Evolutionary conservation across 2,888 invertebrate species (phyloP), one percentile per base, ranked within the genome.

Genomic region (Acanthacorydalis orientalis): DNA sequence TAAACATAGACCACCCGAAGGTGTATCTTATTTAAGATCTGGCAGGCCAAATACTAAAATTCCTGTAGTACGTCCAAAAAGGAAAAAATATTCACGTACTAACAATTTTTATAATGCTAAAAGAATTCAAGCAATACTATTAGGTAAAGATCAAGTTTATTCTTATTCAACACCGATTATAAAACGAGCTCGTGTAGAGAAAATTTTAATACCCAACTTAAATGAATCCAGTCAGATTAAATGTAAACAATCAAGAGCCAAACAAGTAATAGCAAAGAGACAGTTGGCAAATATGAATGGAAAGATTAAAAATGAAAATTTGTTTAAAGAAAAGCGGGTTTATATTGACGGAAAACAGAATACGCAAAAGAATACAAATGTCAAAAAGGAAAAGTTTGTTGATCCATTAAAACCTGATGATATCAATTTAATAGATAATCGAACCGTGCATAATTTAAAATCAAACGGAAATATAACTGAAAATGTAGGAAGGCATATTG

Each of bases 21-120:
- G 46, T n/a, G 46, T 46, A 2, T 46, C 46, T 12, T 46, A 46
- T 31, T 46, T 46, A 46, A 38, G 35, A 39, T 46, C 46, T 4
- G 46, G 46, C 10, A 16, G 39, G 31, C 31, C 31, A n/a, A 38
- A 12, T 39, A 39, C 39, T 14, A 14, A 34, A 14, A 14, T 37
- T 11, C 23, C 35, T 31, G 12, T 39, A 2, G 16, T 31, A n/a
- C 34, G 16, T 7, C 39, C 34, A 10, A 46, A 39, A 35, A 45
- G 37, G 4, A 35, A 38, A 16, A 31, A 15, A 39, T 23, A 23
- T 23, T 23, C 23, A 23, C 23, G 23, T 23, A 38, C 31, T 9
- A n/a, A 15, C 7, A 31, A n/a, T 11, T 12, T 15, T 8, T 33
- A 14, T 14, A 15, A 23, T 41, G 9, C 32, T n/a, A 43, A 43